Base-by-base conservation (phyloP, 2,888 invertebrate species). In the Hirtodrosophila alboralis region DNA sequence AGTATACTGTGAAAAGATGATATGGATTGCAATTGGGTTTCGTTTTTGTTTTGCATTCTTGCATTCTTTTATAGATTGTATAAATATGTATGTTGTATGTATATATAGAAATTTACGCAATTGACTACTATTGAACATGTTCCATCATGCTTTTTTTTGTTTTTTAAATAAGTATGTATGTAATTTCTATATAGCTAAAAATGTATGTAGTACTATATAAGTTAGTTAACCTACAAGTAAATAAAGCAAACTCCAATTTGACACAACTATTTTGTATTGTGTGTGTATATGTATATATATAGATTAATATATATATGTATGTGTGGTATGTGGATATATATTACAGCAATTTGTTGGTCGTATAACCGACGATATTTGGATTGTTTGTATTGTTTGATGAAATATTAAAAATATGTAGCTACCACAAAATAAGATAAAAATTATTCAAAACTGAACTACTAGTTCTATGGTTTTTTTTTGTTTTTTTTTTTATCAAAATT, bases 111-210 rank as follows among this genome's bases (percentile, higher is more conserved):
- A 57, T 51, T 49, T 71, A 75, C 64, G 73, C 80, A 79, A 78
- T 78, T 84, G 84, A 84, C 78, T 84, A 78, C 78, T n/a, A n/a
- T n/a, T 58, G 23, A 79, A 83, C 77, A 78, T 84, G 80, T 73
- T 74, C 44, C 80, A 69, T 78, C 78, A 78, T 78, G 84, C 84
- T 64, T 73, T 83, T 41, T 64, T 73, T 83, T 41, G 57, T 52
- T 62, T 61, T 52, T 18, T 63, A 41, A 56, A 34, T 36, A 41
- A 44, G n/a, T 49, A 60, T 51, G 53, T 66, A 66, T 61, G 34
- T 62, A 37, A 45, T 30, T 36, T 66, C 51, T 56, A 61, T 54
- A 57, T 57, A 48, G 23, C 49, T 69, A 67, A 51, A 61, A 54
- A 49, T 70, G 31, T 54, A 58, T 65, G 48, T 40, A 51, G 54